Conservation (phyloP, 2,888 invertebrate species). For the Harpalus rufipes region DNA sequence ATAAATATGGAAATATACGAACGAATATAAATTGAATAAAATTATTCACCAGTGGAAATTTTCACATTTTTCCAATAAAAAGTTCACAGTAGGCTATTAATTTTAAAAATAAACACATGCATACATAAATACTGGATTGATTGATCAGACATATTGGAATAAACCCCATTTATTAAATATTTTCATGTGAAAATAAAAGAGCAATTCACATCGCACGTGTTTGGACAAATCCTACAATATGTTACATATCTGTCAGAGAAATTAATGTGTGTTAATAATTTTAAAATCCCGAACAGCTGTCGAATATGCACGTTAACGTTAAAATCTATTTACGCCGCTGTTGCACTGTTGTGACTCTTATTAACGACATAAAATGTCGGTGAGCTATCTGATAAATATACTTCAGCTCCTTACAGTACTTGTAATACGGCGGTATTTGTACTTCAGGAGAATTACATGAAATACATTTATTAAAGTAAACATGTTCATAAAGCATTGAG, state of each 20-base stretch:
- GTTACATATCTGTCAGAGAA: too few relatives aligned
- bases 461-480: slow-evolving; percentile 19
- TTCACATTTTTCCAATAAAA: not conserved
- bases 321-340: not conserved
- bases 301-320: not conserved
- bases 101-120: not conserved
- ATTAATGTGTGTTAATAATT: not conserved
- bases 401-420: not conserved
- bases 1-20: too few relatives aligned
- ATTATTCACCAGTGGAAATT: not conserved
- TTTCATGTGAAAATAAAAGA: slow-evolving; percentile 29
- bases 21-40: too few relatives aligned
- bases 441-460: slow-evolving; percentile 5
- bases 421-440: not conserved
- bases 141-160: slow-evolving; percentile 5
- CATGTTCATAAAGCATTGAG: not conserved
- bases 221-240: not conserved
- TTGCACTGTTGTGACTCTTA: not conserved
- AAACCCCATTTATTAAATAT: not conserved
- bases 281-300: not conserved
- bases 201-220: not conserved
- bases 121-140: slow-evolving; percentile 13
- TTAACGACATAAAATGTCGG: slow-evolving; percentile 6
- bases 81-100: not conserved
- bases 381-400: not conserved